phyloP scores from a whole-genome alignment of 2,113 vertebrate genomes.

The Ceratotherium simum region DNA sequence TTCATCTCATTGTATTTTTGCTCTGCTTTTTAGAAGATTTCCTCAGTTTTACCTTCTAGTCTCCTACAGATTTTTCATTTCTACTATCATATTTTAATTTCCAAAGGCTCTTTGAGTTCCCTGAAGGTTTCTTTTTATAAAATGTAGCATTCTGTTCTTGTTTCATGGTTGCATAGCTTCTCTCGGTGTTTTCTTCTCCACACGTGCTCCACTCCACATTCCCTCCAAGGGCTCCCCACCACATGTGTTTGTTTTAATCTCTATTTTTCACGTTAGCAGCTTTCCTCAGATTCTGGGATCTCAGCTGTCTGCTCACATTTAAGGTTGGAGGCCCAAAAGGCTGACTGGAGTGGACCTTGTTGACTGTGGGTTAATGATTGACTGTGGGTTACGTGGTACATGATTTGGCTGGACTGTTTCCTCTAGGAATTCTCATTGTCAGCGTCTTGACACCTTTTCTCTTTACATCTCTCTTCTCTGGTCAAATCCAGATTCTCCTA shows the following conservation, averaged over 20 bases:
- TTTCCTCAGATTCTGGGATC: neutral
- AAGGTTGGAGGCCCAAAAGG: neutral
- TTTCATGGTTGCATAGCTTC: neutral
- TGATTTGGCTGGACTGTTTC: neutral
- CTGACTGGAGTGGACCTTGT: neutral
- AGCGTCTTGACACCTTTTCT: neutral
- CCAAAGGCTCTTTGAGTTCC: neutral
- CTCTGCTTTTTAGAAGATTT: neutral
- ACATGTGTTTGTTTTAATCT: neutral
- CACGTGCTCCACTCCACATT: rapidly evolving
- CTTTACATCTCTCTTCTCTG: neutral
- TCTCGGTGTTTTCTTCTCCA: neutral
- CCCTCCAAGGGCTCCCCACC: neutral
- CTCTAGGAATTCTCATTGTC: neutral
- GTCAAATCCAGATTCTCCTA: neutral
- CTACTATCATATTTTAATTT: neutral
- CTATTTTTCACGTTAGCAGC: neutral
- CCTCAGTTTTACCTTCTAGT: neutral
- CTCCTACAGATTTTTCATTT: neutral
- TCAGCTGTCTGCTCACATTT: too few species aligned
- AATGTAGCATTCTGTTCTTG: neutral
- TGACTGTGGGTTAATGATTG: neutral
- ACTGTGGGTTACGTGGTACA: rapidly evolving
- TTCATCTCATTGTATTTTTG: neutral
- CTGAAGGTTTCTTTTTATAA: neutral